phyloP scores from a whole-genome alignment of 2,797 vertebrate species.

The Naso thynnoides region DNA sequence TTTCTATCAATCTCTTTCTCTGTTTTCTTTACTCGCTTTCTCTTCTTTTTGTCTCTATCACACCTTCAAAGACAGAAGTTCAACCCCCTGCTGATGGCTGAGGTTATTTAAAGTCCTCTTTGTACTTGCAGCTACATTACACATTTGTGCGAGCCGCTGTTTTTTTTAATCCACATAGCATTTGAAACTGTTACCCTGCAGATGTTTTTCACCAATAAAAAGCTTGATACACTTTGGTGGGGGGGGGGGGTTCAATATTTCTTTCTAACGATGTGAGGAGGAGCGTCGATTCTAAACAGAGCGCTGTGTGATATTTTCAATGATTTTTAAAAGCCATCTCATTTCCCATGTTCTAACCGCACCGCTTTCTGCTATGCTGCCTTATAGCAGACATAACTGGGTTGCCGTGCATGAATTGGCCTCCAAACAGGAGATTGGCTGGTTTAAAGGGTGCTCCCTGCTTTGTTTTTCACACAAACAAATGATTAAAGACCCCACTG shows the following conservation, averaged over 20 bases:
- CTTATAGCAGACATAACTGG: slow-evolving; percentile 44
- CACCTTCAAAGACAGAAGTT: slow-evolving; percentile 23
- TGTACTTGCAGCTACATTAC: slow-evolving; percentile 22
- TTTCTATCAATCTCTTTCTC: slow-evolving; percentile 46
- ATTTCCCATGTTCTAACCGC: slow-evolving; percentile 36
- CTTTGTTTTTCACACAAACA: slow-evolving; percentile 20
- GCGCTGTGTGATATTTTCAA: slow-evolving; percentile 30
- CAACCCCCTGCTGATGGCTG: slow-evolving; percentile 25
- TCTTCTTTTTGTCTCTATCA: slow-evolving; percentile 9
- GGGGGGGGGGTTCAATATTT: slow-evolving; percentile 9
- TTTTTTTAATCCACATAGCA: slow-evolving; percentile 27
- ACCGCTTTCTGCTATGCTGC: slow-evolving; percentile 23
- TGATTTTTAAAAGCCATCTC: slow-evolving; percentile 58
- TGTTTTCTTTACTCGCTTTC: slow-evolving; percentile 18
- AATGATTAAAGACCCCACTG: slow-evolving; percentile 12
- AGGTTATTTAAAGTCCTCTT: slow-evolving; percentile 11
- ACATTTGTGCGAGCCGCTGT: slow-evolving; percentile 23
- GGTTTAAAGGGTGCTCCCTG: slow-evolving; percentile 6
- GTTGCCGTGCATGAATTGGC: slow-evolving; percentile 27
- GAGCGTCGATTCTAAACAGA: neutral
- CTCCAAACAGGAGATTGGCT: slow-evolving; percentile 30
- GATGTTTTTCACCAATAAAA: slow-evolving; percentile 26
- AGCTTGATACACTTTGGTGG: slow-evolving; percentile 11
- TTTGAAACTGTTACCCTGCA: slow-evolving; percentile 1
- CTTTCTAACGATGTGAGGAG: slow-evolving; percentile 12